Conservation (phyloP, 2,888 invertebrate species). For the Chirona hameri region DNA sequence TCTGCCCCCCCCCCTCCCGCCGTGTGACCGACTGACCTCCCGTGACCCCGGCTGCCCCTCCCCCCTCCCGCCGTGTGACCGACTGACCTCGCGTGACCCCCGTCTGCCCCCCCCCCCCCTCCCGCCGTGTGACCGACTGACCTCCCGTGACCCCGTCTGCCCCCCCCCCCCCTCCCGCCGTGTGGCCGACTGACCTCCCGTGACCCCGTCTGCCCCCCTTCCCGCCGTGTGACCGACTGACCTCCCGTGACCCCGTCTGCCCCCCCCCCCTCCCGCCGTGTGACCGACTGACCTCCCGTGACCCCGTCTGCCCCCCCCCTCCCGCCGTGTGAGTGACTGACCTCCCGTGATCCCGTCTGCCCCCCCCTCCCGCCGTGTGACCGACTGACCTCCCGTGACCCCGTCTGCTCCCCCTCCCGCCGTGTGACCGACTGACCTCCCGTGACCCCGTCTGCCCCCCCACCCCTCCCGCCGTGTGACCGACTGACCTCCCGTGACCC, state of each 20-base stretch:
- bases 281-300: too few species aligned
- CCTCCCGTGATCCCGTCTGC: too few species aligned
- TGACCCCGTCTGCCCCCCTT: not conserved
- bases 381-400: not conserved
- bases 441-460: not conserved
- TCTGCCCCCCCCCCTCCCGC: constrained; percentile 27
- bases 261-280: too few species aligned
- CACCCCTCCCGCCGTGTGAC: too few species aligned
- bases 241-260: not conserved
- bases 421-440: constrained; percentile 61
- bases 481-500: not conserved
- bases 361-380: too few species aligned
- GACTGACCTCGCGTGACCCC: not conserved
- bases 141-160: not conserved
- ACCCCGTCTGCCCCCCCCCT: not conserved
- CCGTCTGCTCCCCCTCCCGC: constrained; percentile 14
- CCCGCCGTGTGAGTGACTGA: too few species aligned
- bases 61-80: too few species aligned
- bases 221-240: constrained; percentile 62
- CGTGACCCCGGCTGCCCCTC: not conserved
- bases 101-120: too few species aligned
- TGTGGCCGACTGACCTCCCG: too few species aligned
- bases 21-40: constrained; percentile 61
- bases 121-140: constrained; percentile 62
- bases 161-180: too few species aligned